A percentile compares a stretch with the other conserved stretches of the same genome.
Evolutionary conservation across 2,797 vertebrate species (phyloP).

Genomic region (Macroramphosus scolopax): DNA sequence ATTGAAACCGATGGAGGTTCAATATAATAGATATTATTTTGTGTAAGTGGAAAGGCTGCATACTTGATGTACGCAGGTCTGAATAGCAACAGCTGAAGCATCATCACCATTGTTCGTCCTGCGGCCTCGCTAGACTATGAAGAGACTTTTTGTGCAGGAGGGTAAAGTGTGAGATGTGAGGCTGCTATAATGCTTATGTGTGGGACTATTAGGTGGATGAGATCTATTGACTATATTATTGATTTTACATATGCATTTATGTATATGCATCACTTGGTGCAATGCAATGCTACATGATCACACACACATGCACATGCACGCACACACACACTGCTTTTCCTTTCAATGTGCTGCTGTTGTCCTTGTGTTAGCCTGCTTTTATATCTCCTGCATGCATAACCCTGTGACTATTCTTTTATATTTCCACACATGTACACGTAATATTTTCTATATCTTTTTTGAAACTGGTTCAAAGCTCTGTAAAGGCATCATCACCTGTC

Average conservation of each 20-base stretch:
- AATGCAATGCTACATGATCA: slow-evolving; percentile 1
- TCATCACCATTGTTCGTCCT: slow-evolving; percentile 5
- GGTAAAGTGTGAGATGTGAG: too few species aligned
- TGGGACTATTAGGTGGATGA: not conserved
- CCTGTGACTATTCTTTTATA: slow-evolving; percentile 9
- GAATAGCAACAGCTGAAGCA: slow-evolving; percentile 13
- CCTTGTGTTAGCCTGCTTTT: slow-evolving; percentile 24
- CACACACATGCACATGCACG: slow-evolving; percentile 12
- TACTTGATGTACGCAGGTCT: slow-evolving; percentile 17
- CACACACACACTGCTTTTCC: slow-evolving; percentile 20
- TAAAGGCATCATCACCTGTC: slow-evolving; percentile 11
- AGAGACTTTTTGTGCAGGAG: too few species aligned
- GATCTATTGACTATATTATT: too few species aligned
- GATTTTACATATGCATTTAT: too few species aligned
- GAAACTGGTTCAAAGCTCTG: slow-evolving; percentile 4
- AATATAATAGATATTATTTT: slow-evolving; percentile 9
- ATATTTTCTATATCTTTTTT: too few species aligned
- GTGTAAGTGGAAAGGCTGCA: slow-evolving; percentile 11
- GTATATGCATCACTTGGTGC: too few species aligned
- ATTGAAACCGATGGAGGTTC: slow-evolving; percentile 1
- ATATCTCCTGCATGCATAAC: slow-evolving; percentile 13
- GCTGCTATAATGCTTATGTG: not conserved
- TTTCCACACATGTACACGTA: not conserved
- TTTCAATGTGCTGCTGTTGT: slow-evolving; percentile 32
- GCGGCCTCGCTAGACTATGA: slow-evolving; percentile 6